phyloP scores from a whole-genome alignment of 2,888 invertebrate species.

The Metacarcinus magister region DNA sequence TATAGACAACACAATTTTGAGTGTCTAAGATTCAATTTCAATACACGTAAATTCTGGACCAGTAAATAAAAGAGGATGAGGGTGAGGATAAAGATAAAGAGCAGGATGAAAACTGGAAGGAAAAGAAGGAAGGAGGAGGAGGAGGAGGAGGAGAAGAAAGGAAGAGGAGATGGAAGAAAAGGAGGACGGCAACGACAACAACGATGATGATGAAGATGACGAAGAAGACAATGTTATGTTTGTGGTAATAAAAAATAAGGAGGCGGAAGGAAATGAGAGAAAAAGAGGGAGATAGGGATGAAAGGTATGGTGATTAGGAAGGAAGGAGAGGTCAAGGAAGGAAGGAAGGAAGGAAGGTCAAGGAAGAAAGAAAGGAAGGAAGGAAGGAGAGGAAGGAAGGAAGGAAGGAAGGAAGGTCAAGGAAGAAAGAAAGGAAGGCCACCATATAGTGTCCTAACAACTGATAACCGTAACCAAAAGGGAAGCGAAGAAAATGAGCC shows the following conservation, averaged over 20 bases:
- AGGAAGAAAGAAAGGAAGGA: background rate
- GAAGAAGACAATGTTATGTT: too few relatives aligned
- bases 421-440: background rate
- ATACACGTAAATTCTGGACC: background rate
- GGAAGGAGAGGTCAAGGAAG: conserved; percentile 6
- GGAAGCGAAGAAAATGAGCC: background rate
- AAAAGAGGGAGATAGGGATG: too few relatives aligned
- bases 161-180: background rate
- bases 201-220: too few relatives aligned
- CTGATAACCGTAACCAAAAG: background rate
- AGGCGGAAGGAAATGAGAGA: too few relatives aligned
- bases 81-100: background rate
- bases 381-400: background rate
- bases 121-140: conserved; percentile 27
- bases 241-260: too few relatives aligned
- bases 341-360: background rate
- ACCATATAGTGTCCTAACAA: too few relatives aligned
- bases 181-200: too few relatives aligned
- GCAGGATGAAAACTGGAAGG: background rate
- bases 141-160: background rate
- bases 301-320: background rate
- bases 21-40: background rate
- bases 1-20: background rate
- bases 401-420: background rate
- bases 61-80: background rate